These are phyloP conservation scores for Tricholaema leucomelas DNA, from an alignment of 2,113 vertebrate genomes.

Conservation along the genomic window DNA sequence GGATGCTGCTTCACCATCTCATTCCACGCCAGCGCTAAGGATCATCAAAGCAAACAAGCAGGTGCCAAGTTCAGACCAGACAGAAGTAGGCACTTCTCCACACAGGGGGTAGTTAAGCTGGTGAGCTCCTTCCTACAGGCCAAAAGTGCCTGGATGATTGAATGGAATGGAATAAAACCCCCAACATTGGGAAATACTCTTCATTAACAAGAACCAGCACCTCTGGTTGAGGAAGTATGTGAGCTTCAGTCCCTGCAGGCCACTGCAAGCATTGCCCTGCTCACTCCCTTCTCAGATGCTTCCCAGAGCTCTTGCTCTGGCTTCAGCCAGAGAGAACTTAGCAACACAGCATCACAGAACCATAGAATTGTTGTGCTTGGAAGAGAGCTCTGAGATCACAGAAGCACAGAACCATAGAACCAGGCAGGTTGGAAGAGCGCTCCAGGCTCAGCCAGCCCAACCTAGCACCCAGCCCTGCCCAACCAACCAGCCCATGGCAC, in stretches of 20 bases:
- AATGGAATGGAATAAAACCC: background rate
- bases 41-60: slow-evolving; percentile 48
- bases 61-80: slow-evolving; percentile 50
- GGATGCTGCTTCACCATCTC: background rate
- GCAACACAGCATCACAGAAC: too few relatives aligned
- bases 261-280: background rate
- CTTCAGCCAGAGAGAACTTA: background rate
- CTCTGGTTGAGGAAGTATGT: slow-evolving; percentile 22
- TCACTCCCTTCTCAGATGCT: fast-evolving
- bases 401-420: too few relatives aligned
- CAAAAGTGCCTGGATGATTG: slow-evolving; percentile 27
- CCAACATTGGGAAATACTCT: background rate
- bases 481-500: too few relatives aligned
- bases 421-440: too few relatives aligned
- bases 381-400: too few relatives aligned
- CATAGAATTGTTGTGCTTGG: too few relatives aligned
- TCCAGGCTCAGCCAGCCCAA: too few relatives aligned
- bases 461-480: too few relatives aligned
- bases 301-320: background rate
- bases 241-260: background rate
- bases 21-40: background rate
- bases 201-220: slow-evolving; percentile 5
- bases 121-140: background rate
- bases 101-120: slow-evolving; percentile 20
- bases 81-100: background rate